A percentile compares a stretch with the other conserved stretches of the same genome.
phyloP scores from a whole-genome alignment of 2,113 vertebrate species.

The Loxodonta africana region DNA sequence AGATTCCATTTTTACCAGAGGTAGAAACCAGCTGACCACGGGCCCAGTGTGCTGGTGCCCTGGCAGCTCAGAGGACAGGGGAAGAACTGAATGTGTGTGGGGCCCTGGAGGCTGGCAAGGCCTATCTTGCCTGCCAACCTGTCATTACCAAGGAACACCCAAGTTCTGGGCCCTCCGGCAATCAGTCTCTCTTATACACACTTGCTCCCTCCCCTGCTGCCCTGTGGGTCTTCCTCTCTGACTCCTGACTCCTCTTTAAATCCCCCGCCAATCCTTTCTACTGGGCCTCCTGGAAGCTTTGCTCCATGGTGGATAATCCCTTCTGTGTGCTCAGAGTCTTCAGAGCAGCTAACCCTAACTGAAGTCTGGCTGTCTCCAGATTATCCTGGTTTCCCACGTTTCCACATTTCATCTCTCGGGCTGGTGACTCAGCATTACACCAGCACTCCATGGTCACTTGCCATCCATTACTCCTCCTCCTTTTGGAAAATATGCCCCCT shows the following conservation, averaged over 20 bases:
- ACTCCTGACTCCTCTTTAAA: not conserved
- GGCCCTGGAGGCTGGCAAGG: not conserved
- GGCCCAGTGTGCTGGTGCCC: not conserved
- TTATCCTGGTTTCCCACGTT: not conserved
- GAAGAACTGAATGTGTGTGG: no score
- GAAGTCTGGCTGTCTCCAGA: not conserved
- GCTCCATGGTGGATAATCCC: not conserved
- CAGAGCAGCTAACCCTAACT: not conserved
- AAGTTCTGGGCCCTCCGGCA: not conserved
- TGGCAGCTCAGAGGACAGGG: not conserved
- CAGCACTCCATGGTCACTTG: accelerated
- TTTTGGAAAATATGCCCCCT: not conserved
- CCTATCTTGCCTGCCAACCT: not conserved
- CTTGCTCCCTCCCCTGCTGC: accelerated
- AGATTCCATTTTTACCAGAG: not conserved
- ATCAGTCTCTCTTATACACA: not conserved
- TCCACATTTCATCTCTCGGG: accelerated
- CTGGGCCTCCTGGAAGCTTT: not conserved
- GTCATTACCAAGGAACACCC: not conserved
- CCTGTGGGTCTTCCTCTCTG: not conserved
- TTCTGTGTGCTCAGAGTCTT: not conserved
- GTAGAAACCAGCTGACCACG: not conserved
- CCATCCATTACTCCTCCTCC: not conserved
- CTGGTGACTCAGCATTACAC: not conserved
- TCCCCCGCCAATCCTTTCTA: not conserved